phyloP scores from a whole-genome alignment of 2,797 vertebrate genomes.

The Melanotaenia pygmaea region DNA sequence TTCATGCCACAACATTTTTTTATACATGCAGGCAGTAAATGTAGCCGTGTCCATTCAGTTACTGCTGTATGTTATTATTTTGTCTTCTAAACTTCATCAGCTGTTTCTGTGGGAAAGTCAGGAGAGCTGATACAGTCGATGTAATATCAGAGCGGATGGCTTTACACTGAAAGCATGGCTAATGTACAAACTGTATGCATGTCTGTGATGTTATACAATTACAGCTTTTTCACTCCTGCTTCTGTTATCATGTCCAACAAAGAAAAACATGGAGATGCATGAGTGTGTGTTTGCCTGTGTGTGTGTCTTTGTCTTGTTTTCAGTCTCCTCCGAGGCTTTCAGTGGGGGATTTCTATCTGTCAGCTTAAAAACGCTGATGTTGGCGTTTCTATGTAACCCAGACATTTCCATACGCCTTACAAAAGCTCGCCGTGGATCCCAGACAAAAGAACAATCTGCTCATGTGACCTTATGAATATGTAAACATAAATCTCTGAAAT shows the following conservation, averaged over 20 bases:
- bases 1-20: constrained; percentile 19
- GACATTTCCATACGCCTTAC: constrained; percentile 57
- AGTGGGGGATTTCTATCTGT: constrained; percentile 58
- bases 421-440: constrained; percentile 42
- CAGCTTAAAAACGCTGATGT: constrained; percentile 73
- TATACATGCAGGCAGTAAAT: neutral
- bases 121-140: neutral
- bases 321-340: constrained; percentile 45
- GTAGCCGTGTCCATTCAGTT: constrained; percentile 5
- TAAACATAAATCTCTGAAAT: constrained; percentile 21
- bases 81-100: neutral
- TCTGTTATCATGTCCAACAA: constrained; percentile 23
- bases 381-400: constrained; percentile 59
- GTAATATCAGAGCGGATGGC: neutral
- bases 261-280: constrained; percentile 29
- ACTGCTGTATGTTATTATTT: neutral
- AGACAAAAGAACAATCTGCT: constrained; percentile 66
- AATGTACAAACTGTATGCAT: neutral
- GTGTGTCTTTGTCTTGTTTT: constrained; percentile 55
- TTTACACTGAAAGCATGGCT: neutral
- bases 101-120: neutral
- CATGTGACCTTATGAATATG: constrained; percentile 53
- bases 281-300: constrained; percentile 18
- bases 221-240: constrained; percentile 8
- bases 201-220: neutral